A percentile compares a stretch with the other conserved stretches of the same genome.
Evolutionary conservation across 2,888 invertebrate genomes (phyloP).

Genomic region (Nemotelus pantherinus): DNA sequence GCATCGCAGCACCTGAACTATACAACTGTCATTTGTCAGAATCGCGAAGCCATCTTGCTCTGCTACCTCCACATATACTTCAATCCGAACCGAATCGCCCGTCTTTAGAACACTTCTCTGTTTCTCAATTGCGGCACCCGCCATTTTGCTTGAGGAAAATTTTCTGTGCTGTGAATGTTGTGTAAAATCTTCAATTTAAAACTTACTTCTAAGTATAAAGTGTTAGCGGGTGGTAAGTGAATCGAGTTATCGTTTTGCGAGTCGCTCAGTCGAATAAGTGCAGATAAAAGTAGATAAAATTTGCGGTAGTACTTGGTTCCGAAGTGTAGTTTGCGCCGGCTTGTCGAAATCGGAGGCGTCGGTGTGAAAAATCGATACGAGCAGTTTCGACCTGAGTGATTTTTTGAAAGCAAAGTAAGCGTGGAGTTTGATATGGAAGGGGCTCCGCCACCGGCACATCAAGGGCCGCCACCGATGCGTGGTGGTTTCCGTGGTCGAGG

Average conservation of each 20-base stretch:
- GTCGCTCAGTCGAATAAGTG: slow-evolving; percentile 6
- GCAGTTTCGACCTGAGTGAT: background rate
- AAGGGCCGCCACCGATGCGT: slow-evolving; percentile 56
- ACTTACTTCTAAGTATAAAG: background rate
- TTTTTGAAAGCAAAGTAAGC: slow-evolving; percentile 18
- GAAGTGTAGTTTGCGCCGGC: slow-evolving; percentile 33
- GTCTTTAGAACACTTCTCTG: background rate
- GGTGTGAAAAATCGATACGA: slow-evolving; percentile 23
- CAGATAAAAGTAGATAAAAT: background rate
- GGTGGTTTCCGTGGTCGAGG: slow-evolving; percentile 61
- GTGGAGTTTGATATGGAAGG: slow-evolving; percentile 57
- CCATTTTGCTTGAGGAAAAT: slow-evolving; percentile 36
- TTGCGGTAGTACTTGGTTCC: background rate
- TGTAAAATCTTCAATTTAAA: background rate
- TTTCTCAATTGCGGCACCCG: slow-evolving; percentile 18
- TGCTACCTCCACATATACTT: background rate
- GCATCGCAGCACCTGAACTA: no score
- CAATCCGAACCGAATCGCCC: background rate
- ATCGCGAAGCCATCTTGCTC: background rate
- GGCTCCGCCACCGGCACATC: slow-evolving; percentile 53
- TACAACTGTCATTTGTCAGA: background rate
- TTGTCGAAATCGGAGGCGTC: slow-evolving; percentile 38
- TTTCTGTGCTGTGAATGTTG: slow-evolving; percentile 23
- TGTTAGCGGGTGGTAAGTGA: background rate
- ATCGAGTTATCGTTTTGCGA: slow-evolving; percentile 18